These are phyloP conservation scores for Falco concolor DNA, from an alignment of 2,797 vertebrate genomes.

Conservation along the genomic window DNA sequence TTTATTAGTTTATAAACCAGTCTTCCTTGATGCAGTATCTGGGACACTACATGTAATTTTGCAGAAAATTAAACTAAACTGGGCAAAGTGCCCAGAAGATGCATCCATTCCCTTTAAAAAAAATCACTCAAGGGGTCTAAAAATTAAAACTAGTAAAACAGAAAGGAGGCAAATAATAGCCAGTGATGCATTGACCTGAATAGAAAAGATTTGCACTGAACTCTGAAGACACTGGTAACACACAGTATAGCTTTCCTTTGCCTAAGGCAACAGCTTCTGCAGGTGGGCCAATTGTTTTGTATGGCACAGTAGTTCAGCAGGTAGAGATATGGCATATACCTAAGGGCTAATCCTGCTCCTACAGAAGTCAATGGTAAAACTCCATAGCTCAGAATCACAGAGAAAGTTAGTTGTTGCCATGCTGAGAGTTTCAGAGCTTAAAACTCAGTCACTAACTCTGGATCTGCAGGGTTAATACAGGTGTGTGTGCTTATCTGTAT, in stretches of 20 bases:
- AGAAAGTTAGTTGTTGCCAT: background rate
- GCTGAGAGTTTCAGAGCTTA: background rate
- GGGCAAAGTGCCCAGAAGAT: background rate
- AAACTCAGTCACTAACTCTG: background rate
- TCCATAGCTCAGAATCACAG: background rate
- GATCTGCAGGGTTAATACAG: background rate
- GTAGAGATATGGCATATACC: background rate
- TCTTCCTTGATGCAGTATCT: conserved; percentile 13
- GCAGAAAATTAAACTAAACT: conserved; percentile 13
- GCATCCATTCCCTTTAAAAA: background rate
- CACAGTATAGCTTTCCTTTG: background rate
- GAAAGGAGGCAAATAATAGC: background rate
- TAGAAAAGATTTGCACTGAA: background rate
- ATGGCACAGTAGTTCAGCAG: background rate
- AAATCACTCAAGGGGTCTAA: background rate
- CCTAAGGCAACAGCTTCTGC: background rate
- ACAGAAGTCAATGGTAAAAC: background rate
- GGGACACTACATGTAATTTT: background rate
- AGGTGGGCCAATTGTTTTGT: background rate
- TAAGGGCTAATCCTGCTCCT: background rate
- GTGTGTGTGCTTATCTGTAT: background rate
- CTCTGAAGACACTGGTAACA: background rate
- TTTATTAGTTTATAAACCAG: background rate
- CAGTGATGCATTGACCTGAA: background rate
- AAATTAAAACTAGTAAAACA: background rate